These are phyloP conservation scores for Fissipunctia ypsillon DNA, from an alignment of 2,888 invertebrate genomes.

Conservation along the genomic window DNA sequence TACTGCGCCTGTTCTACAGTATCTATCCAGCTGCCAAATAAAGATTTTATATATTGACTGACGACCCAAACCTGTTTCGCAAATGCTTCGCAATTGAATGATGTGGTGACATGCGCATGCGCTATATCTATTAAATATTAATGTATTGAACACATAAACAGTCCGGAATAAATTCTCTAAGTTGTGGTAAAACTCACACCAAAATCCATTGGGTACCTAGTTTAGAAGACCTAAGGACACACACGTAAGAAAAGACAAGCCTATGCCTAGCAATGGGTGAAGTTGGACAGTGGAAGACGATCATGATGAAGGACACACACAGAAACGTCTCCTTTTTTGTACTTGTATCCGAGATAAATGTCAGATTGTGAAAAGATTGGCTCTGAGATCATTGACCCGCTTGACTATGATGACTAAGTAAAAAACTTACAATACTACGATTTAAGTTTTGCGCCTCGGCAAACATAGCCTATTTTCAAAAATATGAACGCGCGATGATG, in stretches of 20 bases:
- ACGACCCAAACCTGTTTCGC: too few relatives aligned
- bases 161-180: not conserved
- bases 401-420: too few relatives aligned
- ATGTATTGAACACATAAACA: not conserved
- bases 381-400: too few relatives aligned
- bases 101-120: too few relatives aligned
- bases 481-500: not conserved
- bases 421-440: too few relatives aligned
- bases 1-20: constrained; percentile 92
- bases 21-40: constrained; percentile 91
- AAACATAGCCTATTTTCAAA: not conserved
- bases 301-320: too few relatives aligned
- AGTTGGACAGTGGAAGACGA: too few relatives aligned
- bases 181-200: not conserved
- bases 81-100: not conserved
- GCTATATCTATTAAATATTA: not conserved
- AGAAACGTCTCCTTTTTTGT: too few relatives aligned
- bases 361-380: too few relatives aligned
- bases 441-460: not conserved
- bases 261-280: too few relatives aligned
- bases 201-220: too few relatives aligned
- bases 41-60: not conserved
- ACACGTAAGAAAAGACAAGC: not conserved
- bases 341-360: too few relatives aligned
- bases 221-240: not conserved